Evolutionary conservation across 2,888 invertebrate genomes (phyloP).

Genomic region (Microctonus hyperodae): DNA sequence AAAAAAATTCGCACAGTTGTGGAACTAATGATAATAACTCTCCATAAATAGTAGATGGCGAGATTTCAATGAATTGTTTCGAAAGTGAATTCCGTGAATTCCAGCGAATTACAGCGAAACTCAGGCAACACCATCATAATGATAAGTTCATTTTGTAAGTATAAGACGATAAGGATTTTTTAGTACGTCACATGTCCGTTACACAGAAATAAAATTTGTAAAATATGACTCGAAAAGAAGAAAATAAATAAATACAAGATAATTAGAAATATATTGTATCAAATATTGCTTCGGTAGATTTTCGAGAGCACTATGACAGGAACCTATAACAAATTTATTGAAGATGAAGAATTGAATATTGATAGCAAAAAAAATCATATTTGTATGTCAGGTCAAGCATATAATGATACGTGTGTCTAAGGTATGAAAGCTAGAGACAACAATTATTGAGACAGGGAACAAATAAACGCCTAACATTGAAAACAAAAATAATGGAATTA

Average conservation of each 20-base stretch:
- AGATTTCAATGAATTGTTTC: conserved; percentile 36
- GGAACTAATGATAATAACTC: conserved; percentile 44
- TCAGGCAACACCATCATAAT: conserved; percentile 35
- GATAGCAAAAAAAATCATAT: conserved; percentile 24
- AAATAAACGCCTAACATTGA: conserved; percentile 35
- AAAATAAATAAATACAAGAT: conserved; percentile 23
- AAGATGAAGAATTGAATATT: conserved; percentile 14
- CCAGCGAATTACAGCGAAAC: no score
- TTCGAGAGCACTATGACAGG: not conserved
- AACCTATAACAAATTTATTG: not conserved
- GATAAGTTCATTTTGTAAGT: conserved; percentile 54
- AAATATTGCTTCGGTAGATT: conserved; percentile 46
- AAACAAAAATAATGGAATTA: conserved; percentile 45
- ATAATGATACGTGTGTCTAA: conserved; percentile 16
- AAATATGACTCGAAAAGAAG: conserved; percentile 41
- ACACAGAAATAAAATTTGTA: conserved; percentile 23
- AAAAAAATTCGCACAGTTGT: conserved; percentile 36
- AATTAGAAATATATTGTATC: conserved; percentile 39
- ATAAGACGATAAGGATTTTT: conserved; percentile 53
- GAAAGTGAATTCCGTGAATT: no score
- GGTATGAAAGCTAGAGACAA: conserved; percentile 33
- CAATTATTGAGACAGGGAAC: conserved; percentile 29
- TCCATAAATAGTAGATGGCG: conserved; percentile 34
- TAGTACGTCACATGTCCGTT: conserved; percentile 45
- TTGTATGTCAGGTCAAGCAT: conserved; percentile 9